Base-by-base conservation (phyloP, 2,888 invertebrate genomes). In the Crematogaster levior region DNA sequence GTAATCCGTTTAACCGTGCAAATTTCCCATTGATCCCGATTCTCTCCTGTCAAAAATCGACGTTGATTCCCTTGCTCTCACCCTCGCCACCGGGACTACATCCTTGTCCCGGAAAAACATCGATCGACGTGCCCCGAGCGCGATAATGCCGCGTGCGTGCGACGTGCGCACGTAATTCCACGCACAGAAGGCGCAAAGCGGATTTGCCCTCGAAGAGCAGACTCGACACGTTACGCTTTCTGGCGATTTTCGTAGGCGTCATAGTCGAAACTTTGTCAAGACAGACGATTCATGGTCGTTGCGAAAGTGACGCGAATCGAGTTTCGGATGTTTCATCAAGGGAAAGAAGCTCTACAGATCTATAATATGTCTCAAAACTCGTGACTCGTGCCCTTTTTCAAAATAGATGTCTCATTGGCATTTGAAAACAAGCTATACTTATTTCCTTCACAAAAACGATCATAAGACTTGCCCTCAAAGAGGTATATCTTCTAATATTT, bases 1-100 rank as follows among this genome's bases (percentile, higher is more conserved):
- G 94, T 94, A 94, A 94, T 94, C 94, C 94, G 94, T 94, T 94
- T 94, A 94, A 90, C 92, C 93, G 94, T 93, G 94, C 94, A 93
- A 94, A 94, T 94, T 94, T 93, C 85, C 92, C 90, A 93, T 94
- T 93, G 91, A 93, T 51, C 51, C 53, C 53, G 68, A 48, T 61
- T 53, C 83, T 82, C 85, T 82, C 81, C 87, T 88, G 90, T 89
- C 86, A 88, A 83, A 89, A 87, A 87, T 88, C 81, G 68, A 77
- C 82, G 77, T 61, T 83, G 77, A 77, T 83, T 46, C 80, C 82
- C 58, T 21, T 53, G 65, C 82, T 53, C 48, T 79, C 80, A 40
- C 74, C 80, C 80, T 74, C 80, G 80, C 74, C 65, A 51, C 30
- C 48, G 48, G 58, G 37, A n/a, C 21, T 5, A 18, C 24, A 46